Conservation (phyloP, 2,113 vertebrate genomes). For the Ancistrus triradiatus region DNA sequence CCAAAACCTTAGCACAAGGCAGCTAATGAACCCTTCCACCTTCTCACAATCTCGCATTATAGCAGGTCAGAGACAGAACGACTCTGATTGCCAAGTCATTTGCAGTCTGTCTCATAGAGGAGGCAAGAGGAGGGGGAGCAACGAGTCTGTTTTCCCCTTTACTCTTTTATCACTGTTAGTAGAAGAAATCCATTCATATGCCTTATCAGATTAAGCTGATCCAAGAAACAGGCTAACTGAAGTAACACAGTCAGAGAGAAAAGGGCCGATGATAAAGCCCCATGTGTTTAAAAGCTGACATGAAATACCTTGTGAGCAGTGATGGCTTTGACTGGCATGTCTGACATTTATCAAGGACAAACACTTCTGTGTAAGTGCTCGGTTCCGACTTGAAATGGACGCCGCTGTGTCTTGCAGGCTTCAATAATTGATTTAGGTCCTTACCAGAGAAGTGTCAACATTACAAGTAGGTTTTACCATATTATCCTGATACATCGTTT, state of each 20-base stretch:
- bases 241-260: conserved; percentile 21
- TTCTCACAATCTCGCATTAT: conserved; percentile 26
- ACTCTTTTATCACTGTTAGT: conserved; percentile 21
- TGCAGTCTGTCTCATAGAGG: not conserved
- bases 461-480: too few relatives aligned
- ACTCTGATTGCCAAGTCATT: conserved; percentile 26
- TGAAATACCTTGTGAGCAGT: conserved; percentile 34
- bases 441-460: too few relatives aligned
- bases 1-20: not conserved
- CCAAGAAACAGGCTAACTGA: conserved; percentile 25
- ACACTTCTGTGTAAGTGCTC: conserved; percentile 23
- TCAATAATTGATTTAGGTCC: not conserved
- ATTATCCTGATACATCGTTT: too few relatives aligned
- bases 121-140: not conserved
- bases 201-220: conserved; percentile 36
- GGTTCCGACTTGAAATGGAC: conserved; percentile 12
- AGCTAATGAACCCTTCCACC: conserved; percentile 30
- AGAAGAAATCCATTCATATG: conserved; percentile 33
- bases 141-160: not conserved
- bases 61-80: conserved; percentile 11
- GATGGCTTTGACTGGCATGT: conserved; percentile 38
- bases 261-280: conserved; percentile 10
- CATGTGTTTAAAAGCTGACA: conserved; percentile 1
- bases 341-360: conserved; percentile 48
- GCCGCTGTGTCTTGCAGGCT: not conserved